Conservation (phyloP, 2,113 vertebrate genomes). For the Oenanthe oenanthe region DNA sequence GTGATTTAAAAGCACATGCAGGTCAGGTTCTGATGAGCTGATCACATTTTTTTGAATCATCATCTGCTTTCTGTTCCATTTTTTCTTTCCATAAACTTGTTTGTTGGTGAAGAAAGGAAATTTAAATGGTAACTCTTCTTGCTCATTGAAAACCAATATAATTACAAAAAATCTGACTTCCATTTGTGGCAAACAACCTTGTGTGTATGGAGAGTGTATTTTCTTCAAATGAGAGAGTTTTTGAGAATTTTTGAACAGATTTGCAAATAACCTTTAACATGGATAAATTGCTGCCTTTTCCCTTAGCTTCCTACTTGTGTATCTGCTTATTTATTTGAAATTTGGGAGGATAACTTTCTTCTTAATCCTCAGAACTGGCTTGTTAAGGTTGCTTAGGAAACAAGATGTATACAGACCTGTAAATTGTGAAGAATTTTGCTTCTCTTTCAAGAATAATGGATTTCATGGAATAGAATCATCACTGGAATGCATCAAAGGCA, state of each 20-base stretch:
- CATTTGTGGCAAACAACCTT: background rate
- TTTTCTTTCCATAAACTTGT: background rate
- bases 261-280: background rate
- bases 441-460: background rate
- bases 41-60: background rate
- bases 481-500: background rate
- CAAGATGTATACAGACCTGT: background rate
- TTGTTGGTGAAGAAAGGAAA: background rate
- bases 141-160: background rate
- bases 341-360: background rate
- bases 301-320: background rate
- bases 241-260: background rate
- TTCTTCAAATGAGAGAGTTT: background rate
- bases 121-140: background rate
- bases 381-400: background rate
- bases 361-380: background rate
- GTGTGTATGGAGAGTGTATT: background rate
- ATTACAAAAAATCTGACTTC: background rate
- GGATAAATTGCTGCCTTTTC: background rate
- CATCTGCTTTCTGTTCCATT: background rate
- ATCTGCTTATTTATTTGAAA: background rate
- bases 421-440: background rate
- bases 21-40: background rate
- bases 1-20: background rate
- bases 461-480: background rate